Percentiles rank a stretch among this genome's conserved stretches.
phyloP scores from a whole-genome alignment of 2,113 vertebrate genomes.

The Peromyscus polionotus region DNA sequence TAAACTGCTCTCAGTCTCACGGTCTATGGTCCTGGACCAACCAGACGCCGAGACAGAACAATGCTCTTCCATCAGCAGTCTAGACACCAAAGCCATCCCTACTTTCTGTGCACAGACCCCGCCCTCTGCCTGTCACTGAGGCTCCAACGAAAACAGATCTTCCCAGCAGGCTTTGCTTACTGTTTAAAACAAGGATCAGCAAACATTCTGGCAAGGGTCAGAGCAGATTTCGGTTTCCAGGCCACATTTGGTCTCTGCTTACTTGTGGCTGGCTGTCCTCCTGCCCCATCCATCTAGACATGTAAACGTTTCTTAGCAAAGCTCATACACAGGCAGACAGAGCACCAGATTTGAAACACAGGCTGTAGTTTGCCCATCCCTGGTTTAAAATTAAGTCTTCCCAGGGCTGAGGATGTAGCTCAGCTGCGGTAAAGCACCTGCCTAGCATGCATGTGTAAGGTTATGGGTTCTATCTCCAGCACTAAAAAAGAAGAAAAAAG shows the following conservation, averaged over 20 bases:
- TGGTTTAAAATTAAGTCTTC: slow-evolving; percentile 54
- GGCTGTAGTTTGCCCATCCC: not conserved
- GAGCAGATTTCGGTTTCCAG: slow-evolving; percentile 35
- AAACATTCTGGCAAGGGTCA: not conserved
- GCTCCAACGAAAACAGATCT: not conserved
- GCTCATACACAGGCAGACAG: not conserved
- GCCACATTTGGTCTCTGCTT: not conserved
- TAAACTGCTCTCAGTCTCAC: not conserved
- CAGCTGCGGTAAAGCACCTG: not conserved
- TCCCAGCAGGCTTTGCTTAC: not conserved
- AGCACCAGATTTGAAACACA: not conserved
- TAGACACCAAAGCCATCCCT: not conserved
- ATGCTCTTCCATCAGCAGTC: not conserved
- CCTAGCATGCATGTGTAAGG: not conserved
- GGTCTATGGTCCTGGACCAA: not conserved
- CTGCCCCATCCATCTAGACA: slow-evolving; percentile 18
- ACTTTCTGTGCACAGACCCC: not conserved
- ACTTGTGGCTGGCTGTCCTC: not conserved
- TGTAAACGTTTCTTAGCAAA: not conserved
- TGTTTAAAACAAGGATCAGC: slow-evolving; percentile 45
- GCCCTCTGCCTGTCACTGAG: not conserved
- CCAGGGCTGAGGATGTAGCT: not conserved
- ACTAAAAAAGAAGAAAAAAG: not conserved
- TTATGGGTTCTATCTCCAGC: not conserved
- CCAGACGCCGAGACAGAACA: not conserved